Conservation (phyloP, 2,113 vertebrate species). For the Callopanchax toddi region DNA sequence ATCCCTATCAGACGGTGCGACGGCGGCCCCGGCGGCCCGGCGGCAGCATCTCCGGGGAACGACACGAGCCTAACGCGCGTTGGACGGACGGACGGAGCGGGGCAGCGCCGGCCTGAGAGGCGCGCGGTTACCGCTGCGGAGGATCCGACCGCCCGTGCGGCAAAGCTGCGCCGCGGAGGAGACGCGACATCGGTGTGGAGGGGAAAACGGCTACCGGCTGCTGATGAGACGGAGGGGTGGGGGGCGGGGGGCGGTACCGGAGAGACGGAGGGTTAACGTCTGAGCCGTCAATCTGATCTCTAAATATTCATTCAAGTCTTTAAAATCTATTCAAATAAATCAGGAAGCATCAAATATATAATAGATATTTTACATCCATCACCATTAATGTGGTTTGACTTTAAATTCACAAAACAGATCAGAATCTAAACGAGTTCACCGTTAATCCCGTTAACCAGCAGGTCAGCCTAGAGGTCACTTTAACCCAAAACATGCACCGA, state of each 20-base stretch:
- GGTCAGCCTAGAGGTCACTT: too few species aligned
- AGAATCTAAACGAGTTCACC: too few species aligned
- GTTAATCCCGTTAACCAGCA: too few species aligned
- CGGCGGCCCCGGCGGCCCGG: slow-evolving; percentile 74
- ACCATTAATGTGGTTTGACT: too few species aligned
- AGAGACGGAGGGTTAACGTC: slow-evolving; percentile 13
- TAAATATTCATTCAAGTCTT: too few species aligned
- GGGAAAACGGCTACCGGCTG: slow-evolving; percentile 40
- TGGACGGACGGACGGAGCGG: not conserved
- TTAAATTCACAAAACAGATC: too few species aligned
- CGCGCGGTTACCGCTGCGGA: slow-evolving; percentile 38
- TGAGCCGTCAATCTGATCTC: too few species aligned
- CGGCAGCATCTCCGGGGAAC: slow-evolving; percentile 60
- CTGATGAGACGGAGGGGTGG: slow-evolving; percentile 40
- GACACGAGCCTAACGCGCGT: slow-evolving; percentile 5
- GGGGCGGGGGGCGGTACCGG: slow-evolving; percentile 17
- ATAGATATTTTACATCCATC: too few species aligned
- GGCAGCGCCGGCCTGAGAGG: slow-evolving; percentile 2
- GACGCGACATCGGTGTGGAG: slow-evolving; percentile 62
- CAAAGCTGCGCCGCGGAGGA: slow-evolving; percentile 58
- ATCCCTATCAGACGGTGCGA: slow-evolving; percentile 67
- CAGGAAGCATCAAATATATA: too few species aligned
- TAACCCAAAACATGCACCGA: too few species aligned
- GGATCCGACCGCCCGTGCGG: slow-evolving; percentile 47
- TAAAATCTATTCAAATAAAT: too few species aligned